These are phyloP conservation scores for Gambusia yucatana DNA, from an alignment of 2,797 vertebrate species.

Conservation along the genomic window DNA sequence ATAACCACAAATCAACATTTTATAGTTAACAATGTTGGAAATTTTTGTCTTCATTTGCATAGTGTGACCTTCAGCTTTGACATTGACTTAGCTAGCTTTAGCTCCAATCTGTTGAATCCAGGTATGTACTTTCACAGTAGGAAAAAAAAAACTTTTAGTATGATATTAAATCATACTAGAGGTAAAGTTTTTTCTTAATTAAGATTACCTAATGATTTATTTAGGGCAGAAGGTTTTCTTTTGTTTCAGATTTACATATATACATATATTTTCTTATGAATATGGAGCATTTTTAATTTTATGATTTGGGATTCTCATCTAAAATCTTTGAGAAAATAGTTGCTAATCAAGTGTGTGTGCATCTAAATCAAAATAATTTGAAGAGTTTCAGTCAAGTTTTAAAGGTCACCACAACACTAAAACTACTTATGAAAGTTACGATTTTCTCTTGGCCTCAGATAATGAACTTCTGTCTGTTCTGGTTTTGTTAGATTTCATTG, in stretches of 20 bases:
- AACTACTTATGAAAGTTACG: background rate
- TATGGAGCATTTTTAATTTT: background rate
- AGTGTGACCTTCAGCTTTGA: background rate
- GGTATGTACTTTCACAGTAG: background rate
- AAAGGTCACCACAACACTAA: background rate
- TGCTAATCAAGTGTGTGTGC: background rate
- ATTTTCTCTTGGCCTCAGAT: background rate
- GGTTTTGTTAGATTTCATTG: background rate
- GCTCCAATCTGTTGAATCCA: background rate
- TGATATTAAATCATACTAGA: background rate
- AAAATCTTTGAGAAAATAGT: background rate
- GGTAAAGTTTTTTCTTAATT: background rate
- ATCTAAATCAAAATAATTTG: background rate
- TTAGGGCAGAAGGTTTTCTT: background rate
- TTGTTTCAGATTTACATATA: background rate
- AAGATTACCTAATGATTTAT: background rate
- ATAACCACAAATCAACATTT: background rate
- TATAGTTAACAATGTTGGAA: background rate
- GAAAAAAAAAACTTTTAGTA: background rate
- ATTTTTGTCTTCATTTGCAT: background rate
- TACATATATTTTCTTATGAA: background rate
- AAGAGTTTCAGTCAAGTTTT: background rate
- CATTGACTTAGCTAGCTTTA: background rate
- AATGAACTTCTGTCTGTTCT: background rate
- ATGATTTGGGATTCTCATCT: background rate